A percentile compares a stretch with the other conserved stretches of the same genome.
Conservation (phyloP, 2,113 vertebrate genomes). For the Tricholaema leucomelas region DNA sequence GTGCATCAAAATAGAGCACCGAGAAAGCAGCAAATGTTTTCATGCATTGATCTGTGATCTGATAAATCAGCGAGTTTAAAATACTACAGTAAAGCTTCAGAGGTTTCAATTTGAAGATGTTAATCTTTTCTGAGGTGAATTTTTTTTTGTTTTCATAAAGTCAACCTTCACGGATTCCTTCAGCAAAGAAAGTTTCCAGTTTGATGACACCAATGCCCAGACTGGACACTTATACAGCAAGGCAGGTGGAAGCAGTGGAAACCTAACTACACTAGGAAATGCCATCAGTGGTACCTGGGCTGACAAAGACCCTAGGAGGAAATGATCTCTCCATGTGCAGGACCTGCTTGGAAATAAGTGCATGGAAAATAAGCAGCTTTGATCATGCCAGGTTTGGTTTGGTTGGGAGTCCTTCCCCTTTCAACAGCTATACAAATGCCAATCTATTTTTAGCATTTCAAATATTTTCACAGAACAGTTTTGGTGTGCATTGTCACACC, state of each 20-base stretch:
- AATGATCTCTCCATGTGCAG: accelerated
- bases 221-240: background rate
- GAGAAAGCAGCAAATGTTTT: background rate
- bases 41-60: background rate
- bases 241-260: constrained; percentile 3
- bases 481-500: background rate
- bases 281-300: background rate
- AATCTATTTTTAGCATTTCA: constrained; percentile 47
- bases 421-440: constrained; percentile 14
- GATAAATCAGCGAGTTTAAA: background rate
- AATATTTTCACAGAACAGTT: constrained; percentile 7
- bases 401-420: background rate
- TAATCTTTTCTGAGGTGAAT: background rate
- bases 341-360: background rate
- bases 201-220: background rate
- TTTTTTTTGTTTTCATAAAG: background rate
- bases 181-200: background rate
- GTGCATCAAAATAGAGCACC: background rate
- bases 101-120: background rate
- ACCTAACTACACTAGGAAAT: background rate
- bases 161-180: background rate
- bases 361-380: constrained; percentile 11
- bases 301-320: background rate
- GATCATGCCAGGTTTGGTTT: background rate
- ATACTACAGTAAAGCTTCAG: background rate